These are phyloP conservation scores for Poeciliopsis infans DNA, from an alignment of 2,797 vertebrate genomes.

Conservation along the genomic window DNA sequence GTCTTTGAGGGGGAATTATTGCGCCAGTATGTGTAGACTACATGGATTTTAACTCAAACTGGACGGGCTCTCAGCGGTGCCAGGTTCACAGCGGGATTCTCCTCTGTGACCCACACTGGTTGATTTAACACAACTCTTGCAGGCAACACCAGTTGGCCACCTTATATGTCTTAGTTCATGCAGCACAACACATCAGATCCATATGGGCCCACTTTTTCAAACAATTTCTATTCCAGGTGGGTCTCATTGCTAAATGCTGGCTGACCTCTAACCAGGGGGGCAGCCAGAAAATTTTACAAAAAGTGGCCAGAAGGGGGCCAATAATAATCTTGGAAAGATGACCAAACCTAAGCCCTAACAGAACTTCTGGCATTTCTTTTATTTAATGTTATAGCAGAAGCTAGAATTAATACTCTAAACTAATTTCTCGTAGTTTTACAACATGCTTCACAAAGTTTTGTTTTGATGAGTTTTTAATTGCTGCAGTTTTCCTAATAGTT, in stretches of 20 bases:
- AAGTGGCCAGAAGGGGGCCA: not conserved
- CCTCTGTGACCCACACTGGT: not conserved
- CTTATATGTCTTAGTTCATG: not conserved
- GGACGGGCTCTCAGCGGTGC: not conserved
- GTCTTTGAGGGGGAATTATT: constrained; percentile 26
- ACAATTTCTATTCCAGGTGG: not conserved
- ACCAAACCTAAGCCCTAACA: not conserved
- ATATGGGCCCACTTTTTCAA: not conserved
- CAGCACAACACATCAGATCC: not conserved
- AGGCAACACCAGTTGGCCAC: not conserved
- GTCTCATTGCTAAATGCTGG: not conserved
- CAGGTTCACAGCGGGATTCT: not conserved
- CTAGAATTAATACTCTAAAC: not conserved
- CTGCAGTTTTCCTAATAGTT: not conserved
- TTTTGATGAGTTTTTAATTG: not conserved
- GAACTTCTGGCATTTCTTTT: not conserved
- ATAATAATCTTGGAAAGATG: not conserved
- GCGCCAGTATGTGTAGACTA: not conserved
- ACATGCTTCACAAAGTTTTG: not conserved
- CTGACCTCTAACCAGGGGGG: not conserved
- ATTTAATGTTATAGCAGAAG: not conserved
- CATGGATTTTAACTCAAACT: not conserved
- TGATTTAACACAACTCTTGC: not conserved
- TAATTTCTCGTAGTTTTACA: not conserved
- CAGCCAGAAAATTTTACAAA: not conserved